These are phyloP conservation scores for Drosophila seguyi DNA, from an alignment of 1,140 invertebrate genomes.

Conservation along the genomic window DNA sequence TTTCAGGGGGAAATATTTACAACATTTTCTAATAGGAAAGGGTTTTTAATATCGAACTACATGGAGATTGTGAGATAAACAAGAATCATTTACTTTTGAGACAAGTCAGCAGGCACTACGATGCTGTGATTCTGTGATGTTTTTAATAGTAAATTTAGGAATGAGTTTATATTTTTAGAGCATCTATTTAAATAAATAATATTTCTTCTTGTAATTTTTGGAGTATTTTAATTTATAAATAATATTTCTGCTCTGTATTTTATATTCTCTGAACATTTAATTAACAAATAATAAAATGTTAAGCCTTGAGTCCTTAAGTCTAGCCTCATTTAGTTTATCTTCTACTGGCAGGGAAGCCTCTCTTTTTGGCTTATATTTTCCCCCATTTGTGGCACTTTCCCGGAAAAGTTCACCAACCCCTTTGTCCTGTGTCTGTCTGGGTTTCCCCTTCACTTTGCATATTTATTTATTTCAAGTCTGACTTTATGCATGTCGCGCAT, in stretches of 20 bases:
- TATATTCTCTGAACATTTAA: no score
- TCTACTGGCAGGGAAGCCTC: background rate
- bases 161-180: no score
- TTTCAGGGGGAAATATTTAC: background rate
- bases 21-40: background rate
- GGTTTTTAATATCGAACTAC: background rate
- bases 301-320: background rate
- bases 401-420: background rate
- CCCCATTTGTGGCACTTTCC: background rate
- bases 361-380: background rate
- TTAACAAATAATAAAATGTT: background rate
- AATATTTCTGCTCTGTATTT: no score
- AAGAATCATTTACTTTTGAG: background rate
- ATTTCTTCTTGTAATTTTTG: no score
- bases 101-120: no score
- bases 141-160: no score
- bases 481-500: conserved; percentile 47
- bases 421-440: background rate
- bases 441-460: conserved; percentile 9
- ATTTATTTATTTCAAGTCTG: conserved; percentile 50
- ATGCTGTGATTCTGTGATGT: no score
- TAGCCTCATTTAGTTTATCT: background rate
- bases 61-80: background rate
- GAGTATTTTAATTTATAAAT: no score
- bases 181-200: no score